Percentiles rank a stretch among this genome's conserved stretches.
These are phyloP conservation scores for Caenorhabditis sp. DNA, from an alignment of 2,888 invertebrate genomes.

Conservation along the genomic window DNA sequence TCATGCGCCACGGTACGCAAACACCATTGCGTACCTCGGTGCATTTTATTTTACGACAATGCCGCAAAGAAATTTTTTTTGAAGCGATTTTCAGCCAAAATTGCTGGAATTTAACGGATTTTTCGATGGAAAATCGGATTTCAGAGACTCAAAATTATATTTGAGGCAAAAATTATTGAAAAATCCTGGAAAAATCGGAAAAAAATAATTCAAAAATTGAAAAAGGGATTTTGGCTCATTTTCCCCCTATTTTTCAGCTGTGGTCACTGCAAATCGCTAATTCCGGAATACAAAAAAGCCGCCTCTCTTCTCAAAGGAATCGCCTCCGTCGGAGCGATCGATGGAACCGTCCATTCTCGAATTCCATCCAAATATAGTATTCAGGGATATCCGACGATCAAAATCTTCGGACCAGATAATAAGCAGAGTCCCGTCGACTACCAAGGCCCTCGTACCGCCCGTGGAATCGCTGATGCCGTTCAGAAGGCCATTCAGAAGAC, in stretches of 20 bases:
- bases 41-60: conserved; percentile 4
- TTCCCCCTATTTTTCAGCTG: conserved; percentile 83
- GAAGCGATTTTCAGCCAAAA: background rate
- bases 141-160: background rate
- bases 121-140: background rate
- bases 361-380: conserved; percentile 85
- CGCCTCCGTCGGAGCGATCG: conserved; percentile 73
- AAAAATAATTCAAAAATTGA: background rate
- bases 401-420: conserved; percentile 90
- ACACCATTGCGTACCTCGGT: background rate
- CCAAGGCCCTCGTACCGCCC: conserved; percentile 84
- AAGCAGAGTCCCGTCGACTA: conserved; percentile 91
- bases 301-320: conserved; percentile 81
- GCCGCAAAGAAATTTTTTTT: background rate
- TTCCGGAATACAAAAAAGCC: conserved; percentile 85
- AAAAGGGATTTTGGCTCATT: background rate
- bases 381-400: conserved; percentile 95
- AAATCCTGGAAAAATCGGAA: background rate
- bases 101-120: background rate
- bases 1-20: background rate
- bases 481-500: conserved; percentile 34
- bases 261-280: conserved; percentile 85
- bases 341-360: conserved; percentile 67
- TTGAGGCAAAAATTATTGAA: background rate
- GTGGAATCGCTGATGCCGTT: conserved; percentile 60